Evolutionary conservation across 2,888 invertebrate genomes (phyloP).

Genomic region (Prenolepis imparis): DNA sequence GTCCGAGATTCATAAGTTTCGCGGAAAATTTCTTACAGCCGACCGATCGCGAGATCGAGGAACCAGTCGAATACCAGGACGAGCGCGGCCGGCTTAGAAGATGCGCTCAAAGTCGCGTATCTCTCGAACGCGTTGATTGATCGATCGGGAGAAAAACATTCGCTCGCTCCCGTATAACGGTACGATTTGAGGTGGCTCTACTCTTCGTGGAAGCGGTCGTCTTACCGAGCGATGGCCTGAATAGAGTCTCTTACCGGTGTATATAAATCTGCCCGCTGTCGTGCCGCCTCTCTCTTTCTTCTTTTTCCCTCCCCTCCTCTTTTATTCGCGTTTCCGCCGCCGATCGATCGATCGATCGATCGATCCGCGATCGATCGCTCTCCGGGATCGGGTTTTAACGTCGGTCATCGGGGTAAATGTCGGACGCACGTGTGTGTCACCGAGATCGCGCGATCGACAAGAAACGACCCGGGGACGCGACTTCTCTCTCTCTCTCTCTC

Average conservation of each 20-base stretch:
- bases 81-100: conserved; percentile 59
- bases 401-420: conserved; percentile 65
- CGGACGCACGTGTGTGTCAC: conserved; percentile 65
- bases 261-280: conserved; percentile 69
- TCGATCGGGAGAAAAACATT: conserved; percentile 68
- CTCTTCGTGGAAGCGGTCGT: conserved; percentile 84
- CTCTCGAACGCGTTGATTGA: conserved; percentile 65
- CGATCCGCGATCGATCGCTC: conserved; percentile 22
- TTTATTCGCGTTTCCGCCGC: conserved; percentile 30
- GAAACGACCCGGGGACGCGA: conserved; percentile 57
- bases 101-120: conserved; percentile 38
- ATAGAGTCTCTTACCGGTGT: conserved; percentile 74
- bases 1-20: conserved; percentile 44
- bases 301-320: background rate
- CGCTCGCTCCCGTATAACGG: conserved; percentile 78
- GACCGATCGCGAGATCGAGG: conserved; percentile 10
- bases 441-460: conserved; percentile 51
- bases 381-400: conserved; percentile 56
- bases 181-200: conserved; percentile 82
- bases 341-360: conserved; percentile 28
- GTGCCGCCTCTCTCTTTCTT: background rate
- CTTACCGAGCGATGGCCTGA: conserved; percentile 78
- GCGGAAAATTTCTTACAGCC: conserved; percentile 45
- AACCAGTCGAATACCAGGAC: conserved; percentile 65
- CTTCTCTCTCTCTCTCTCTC: conserved; percentile 34